Conservation (phyloP, 2,113 vertebrate genomes). For the Tricholaema leucomelas region DNA sequence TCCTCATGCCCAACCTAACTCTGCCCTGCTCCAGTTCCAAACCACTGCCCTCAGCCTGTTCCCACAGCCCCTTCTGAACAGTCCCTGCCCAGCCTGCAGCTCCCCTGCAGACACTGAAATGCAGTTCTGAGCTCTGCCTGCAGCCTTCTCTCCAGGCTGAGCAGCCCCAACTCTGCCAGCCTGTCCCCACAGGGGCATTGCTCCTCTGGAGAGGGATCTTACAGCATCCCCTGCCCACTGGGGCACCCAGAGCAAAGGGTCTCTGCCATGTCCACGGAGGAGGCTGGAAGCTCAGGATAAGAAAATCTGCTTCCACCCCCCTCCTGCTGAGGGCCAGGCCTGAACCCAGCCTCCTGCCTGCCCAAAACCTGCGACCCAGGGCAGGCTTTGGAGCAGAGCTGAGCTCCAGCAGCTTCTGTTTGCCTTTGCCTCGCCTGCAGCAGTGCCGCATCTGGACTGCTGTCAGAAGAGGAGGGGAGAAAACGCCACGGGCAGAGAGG, state of each 20-base stretch:
- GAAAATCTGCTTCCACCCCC: background rate
- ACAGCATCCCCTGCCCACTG: fast-evolving
- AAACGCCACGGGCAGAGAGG: no score
- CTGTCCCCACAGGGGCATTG: no score
- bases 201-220: background rate
- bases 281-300: background rate
- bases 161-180: no score
- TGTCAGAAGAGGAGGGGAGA: background rate
- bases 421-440: conserved; percentile 32
- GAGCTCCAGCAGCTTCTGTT: conserved; percentile 19
- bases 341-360: background rate
- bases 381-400: background rate
- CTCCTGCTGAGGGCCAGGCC: fast-evolving
- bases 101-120: no score
- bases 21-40: no score
- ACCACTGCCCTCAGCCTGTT: no score
- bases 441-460: conserved; percentile 35
- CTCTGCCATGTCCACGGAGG: no score
- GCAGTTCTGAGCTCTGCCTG: no score
- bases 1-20: no score
- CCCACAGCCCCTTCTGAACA: no score
- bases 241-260: background rate
- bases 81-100: no score
- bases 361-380: background rate
- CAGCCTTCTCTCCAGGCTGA: no score